Percentiles rank a stretch among this genome's conserved stretches.
These are phyloP conservation scores for Cistogaster globosa DNA, from an alignment of 2,888 invertebrate genomes.

Conservation along the genomic window DNA sequence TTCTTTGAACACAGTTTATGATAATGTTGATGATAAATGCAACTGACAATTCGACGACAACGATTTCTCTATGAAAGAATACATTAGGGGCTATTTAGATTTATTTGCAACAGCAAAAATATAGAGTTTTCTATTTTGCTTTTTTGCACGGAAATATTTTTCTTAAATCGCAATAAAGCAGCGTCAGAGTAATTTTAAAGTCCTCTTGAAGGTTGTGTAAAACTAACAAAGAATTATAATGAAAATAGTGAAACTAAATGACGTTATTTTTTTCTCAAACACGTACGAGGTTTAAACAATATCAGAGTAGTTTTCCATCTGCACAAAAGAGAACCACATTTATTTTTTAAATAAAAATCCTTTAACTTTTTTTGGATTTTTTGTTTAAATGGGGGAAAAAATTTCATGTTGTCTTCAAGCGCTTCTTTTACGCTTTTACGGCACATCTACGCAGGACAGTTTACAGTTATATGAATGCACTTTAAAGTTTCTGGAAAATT, in stretches of 20 bases:
- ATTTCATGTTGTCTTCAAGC: too few species aligned
- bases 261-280: neutral
- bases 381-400: too few species aligned
- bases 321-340: too few species aligned
- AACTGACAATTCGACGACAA: conserved; percentile 16
- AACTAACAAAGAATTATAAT: neutral
- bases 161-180: neutral
- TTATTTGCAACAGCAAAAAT: too few species aligned
- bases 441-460: too few species aligned
- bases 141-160: neutral
- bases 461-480: too few species aligned
- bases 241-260: neutral
- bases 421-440: too few species aligned
- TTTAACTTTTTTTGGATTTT: too few species aligned
- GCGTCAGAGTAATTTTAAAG: neutral
- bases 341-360: too few species aligned
- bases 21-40: conserved; percentile 36
- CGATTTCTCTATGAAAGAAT: neutral
- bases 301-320: too few species aligned
- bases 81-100: neutral
- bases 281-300: neutral
- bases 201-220: conserved; percentile 13
- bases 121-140: too few species aligned
- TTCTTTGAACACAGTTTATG: conserved; percentile 34
- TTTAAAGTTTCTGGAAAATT: too few species aligned